A percentile compares a stretch with the other conserved stretches of the same genome.
phyloP scores from a whole-genome alignment of 2,113 vertebrate species.

The Strix uralensis region DNA sequence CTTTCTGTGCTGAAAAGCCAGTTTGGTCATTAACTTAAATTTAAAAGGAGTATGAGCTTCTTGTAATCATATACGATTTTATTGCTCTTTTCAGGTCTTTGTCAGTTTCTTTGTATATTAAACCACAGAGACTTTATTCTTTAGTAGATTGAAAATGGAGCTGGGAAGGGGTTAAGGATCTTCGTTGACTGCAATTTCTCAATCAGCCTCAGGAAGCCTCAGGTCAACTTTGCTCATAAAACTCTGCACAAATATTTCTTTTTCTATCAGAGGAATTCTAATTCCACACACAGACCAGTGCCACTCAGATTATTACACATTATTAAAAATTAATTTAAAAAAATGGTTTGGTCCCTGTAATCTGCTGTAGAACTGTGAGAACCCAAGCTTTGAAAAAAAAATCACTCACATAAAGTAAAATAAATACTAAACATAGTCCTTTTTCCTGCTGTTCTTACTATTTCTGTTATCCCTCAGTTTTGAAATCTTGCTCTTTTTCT shows the following conservation, averaged over 20 bases:
- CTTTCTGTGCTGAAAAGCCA: not conserved
- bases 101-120: constrained; percentile 19
- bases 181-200: constrained; percentile 73
- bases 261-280: constrained; percentile 81
- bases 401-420: not conserved
- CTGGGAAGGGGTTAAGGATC: constrained; percentile 74
- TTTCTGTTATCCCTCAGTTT: not conserved
- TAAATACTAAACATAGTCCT: not conserved
- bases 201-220: constrained; percentile 80
- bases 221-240: constrained; percentile 86
- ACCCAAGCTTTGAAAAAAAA: constrained; percentile 28
- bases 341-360: constrained; percentile 65
- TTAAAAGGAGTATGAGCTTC: not conserved
- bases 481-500: not conserved
- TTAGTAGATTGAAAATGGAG: constrained; percentile 6
- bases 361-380: constrained; percentile 44
- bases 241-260: constrained; percentile 82
- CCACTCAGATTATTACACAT: constrained; percentile 83
- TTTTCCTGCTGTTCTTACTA: not conserved
- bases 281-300: constrained; percentile 77
- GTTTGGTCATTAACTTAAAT: not conserved
- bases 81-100: not conserved
- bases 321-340: constrained; percentile 88
- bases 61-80: not conserved
- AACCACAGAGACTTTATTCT: not conserved